Conservation (phyloP, 2,888 invertebrate genomes). For the Tinea trinotella region DNA sequence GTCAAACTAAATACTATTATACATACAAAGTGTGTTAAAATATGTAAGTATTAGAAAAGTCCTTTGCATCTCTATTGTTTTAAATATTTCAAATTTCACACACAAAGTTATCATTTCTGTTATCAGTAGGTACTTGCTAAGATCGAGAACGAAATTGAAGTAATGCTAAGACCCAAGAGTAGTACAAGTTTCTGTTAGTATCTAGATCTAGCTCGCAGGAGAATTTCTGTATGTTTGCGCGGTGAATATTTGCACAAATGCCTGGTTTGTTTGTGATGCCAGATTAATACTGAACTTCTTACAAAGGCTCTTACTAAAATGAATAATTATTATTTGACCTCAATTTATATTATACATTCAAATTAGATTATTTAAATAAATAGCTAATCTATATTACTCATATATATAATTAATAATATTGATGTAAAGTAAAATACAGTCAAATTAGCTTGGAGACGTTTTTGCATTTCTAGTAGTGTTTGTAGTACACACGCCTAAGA, state of each 20-base stretch:
- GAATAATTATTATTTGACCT: neutral
- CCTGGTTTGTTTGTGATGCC: neutral
- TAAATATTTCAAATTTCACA: too few relatives aligned
- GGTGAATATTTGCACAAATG: constrained; percentile 7
- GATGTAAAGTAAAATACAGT: too few relatives aligned
- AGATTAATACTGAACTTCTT: neutral
- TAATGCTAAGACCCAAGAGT: neutral
- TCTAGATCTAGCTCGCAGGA: neutral
- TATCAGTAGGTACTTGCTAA: neutral
- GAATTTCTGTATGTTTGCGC: constrained; percentile 6
- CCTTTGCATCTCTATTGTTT: too few relatives aligned
- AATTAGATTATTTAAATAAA: neutral
- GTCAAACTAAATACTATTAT: too few relatives aligned
- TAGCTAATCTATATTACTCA: too few relatives aligned
- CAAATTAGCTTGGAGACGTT: too few relatives aligned
- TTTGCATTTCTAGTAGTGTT: too few relatives aligned
- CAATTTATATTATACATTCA: neutral
- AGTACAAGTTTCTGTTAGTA: neutral
- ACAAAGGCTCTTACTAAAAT: neutral
- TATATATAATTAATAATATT: too few relatives aligned
- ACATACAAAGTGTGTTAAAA: too few relatives aligned
- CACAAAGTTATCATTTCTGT: neutral
- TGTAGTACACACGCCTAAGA: too few relatives aligned
- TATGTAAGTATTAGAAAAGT: too few relatives aligned
- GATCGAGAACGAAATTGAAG: neutral